Base-by-base conservation (phyloP, 2,797 vertebrate genomes). In the Allochrocebus solatus region DNA sequence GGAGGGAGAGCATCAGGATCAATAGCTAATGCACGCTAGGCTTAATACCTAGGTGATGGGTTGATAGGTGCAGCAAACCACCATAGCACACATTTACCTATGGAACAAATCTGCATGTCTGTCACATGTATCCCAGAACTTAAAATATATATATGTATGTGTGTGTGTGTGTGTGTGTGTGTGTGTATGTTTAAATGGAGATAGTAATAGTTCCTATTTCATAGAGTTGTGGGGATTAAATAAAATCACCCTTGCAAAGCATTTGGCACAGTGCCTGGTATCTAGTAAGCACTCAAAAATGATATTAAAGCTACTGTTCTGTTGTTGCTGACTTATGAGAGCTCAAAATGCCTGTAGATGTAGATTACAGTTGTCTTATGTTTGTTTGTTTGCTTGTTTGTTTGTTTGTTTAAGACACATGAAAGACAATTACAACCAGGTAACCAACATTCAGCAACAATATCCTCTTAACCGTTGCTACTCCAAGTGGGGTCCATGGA, bases 211-310 rank as follows among this genome's bases (percentile, higher is more conserved):
- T 82, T 81, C 24, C 21, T 76, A 33, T 75, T 96, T 96, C 8
- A 19, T 33, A 78, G 39, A 30, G 19, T 79, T 76, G 22, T 94
- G 26, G 50, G 36, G 14, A 72, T 76, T 96, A 90, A 87, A 70
- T 81, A 61, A 57, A 92, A 85, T 85, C 72, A 70, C 88, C 39
- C n/a, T 57, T 61, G 53, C 39, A 87, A 67, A 93, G 4, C 74
- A 79, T 59, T 75, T 64, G 70, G 26, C 64, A 33, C 1, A 26
- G 14, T 84, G 36, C 57, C 89, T 80, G 21, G 50, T 39, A 89
- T 53, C 86, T 88, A 53, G 28, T 46, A 84, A 88, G 33, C 57
- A 74, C 89, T 97, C 79, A 59, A 82, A 95, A 64, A 57, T 89
- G 12, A 82, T 89, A 16, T 86, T 81, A 83, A 78, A 89, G 41